Base-by-base conservation (phyloP, 1,140 invertebrate genomes). In the Patella vulgata region DNA sequence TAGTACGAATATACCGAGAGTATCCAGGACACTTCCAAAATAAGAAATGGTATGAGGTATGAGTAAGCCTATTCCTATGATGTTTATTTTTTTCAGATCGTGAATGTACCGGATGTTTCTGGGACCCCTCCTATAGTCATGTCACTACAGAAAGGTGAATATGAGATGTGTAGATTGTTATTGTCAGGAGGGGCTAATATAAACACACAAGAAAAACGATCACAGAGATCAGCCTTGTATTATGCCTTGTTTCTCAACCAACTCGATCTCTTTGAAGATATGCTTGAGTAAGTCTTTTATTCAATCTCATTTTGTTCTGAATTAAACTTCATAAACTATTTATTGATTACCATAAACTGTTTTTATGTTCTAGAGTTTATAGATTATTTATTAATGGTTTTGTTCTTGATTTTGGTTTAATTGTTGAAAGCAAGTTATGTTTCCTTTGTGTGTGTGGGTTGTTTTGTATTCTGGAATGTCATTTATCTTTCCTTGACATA, bases 171-270 rank as follows among this genome's bases (percentile, higher is more conserved):
- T 42, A 55, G 54, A 9, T 51, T 65, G 33, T 63, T 73, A 11
- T 30, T 75, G n/a, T 61, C 61, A 12, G 42, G 60, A 12, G 70
- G 67, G 5, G 70, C 64, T 43, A 61, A 72, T 43, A 65, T 75
- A 46, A 73, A 70, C 40, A 48, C 53, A 3, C 63, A 65, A 25
- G 73, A 73, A 30, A 50, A 59, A 48, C 55, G 39, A 39, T 64
- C 63, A 14, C 61, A 62, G 12, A 47, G 71, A 9, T 69, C 71
- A n/a, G 60, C 73, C 12, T 55, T 75, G 9, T 68, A 73, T 59
- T 66, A 73, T 50, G 66, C 68, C 33, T 59, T 73, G 44, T 63
- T 64, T 40, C 59, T 69, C 27, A 69, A 74, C 31, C 56, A 62
- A 14, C 36, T 62, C 19, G 65, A 72, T 14, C 51, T 70, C 5